Base-by-base conservation (phyloP, 2,888 invertebrate species). In the Hemithea aestivaria region DNA sequence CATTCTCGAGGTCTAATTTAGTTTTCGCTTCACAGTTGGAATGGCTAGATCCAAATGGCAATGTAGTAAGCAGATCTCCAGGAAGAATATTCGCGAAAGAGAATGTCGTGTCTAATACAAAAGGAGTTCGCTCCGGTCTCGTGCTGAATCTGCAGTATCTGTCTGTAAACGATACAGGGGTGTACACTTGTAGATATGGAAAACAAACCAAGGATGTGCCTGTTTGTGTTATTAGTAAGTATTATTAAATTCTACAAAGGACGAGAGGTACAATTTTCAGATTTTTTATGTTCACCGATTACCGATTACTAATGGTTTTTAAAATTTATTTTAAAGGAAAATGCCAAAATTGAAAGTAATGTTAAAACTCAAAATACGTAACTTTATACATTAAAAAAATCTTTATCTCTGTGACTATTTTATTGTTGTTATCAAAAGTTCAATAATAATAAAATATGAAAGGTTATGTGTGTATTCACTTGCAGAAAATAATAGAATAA, bases 211-310 rank as follows among this genome's bases (percentile, higher is more conserved):
- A 62, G 31, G 56, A 58, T 5, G 56, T 75, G 4, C 53, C 71
- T 0, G 35, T 84, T 2, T 85, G 84, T 54, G 66, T 83, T 11
- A 72, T 84, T 36, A 75, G 84, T 80, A 46, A 59, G 70, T 62
- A 27, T 36, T 11, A 4, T 21, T 27, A 20, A 20, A 28, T 3
- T 20, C 6, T 7, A 3, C 1, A 8, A 28, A 28, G 20, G 9
- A 20, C 8, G 6, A n/a, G 20, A 9, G 5, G 3, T 16, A 16
- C 3, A 16, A 16, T 4, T n/a, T n/a, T n/a, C n/a, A n/a, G n/a
- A n/a, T n/a, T n/a, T n/a, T n/a, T n/a, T n/a, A n/a, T n/a, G n/a
- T n/a, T n/a, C n/a, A n/a, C n/a, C n/a, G n/a, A n/a, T n/a, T n/a
- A n/a, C n/a, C n/a, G n/a, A n/a, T n/a, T n/a, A n/a, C n/a, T n/a